These are phyloP conservation scores for Columba guinea DNA, from an alignment of 2,797 vertebrate species.

Conservation along the genomic window DNA sequence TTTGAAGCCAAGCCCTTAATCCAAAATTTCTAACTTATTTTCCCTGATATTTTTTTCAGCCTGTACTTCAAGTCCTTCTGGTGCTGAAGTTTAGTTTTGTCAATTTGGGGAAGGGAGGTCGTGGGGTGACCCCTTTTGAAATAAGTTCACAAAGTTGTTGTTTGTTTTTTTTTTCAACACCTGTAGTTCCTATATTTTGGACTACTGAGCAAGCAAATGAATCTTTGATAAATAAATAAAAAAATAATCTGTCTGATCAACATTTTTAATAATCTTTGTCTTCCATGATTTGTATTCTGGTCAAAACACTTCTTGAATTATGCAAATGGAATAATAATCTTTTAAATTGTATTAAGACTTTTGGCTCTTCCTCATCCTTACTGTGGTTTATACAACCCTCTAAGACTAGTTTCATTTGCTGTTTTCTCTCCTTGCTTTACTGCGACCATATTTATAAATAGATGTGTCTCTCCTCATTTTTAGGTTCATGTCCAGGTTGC, in stretches of 20 bases:
- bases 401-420: neutral
- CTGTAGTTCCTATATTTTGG: neutral
- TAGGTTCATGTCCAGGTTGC: neutral
- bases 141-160: neutral
- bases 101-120: neutral
- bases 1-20: neutral
- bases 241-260: neutral
- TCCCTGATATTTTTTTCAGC: neutral
- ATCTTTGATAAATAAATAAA: neutral
- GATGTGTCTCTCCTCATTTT: neutral
- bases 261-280: neutral
- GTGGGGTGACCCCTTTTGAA: neutral
- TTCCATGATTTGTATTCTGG: neutral
- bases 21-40: neutral
- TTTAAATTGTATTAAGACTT: neutral
- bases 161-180: neutral
- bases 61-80: neutral
- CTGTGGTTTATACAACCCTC: neutral
- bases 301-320: neutral
- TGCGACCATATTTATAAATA: neutral
- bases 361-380: neutral
- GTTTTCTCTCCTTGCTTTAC: neutral
- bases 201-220: neutral
- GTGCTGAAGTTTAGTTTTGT: neutral
- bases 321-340: neutral